Conservation (phyloP, 2,113 vertebrate genomes). For the Columba livia region DNA sequence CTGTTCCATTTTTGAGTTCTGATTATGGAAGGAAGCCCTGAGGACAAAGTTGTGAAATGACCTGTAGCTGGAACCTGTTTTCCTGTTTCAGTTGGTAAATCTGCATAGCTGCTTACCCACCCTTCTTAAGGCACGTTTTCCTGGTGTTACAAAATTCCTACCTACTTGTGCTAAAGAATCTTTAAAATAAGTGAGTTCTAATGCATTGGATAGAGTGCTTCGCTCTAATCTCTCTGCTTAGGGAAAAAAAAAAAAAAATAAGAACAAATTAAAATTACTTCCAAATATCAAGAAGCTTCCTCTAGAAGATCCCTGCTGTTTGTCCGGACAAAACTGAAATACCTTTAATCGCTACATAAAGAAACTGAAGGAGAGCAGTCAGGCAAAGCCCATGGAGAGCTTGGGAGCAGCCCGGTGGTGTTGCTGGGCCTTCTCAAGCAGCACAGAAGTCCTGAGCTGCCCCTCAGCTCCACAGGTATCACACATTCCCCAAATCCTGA, state of each 20-base stretch:
- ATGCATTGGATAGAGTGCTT: background rate
- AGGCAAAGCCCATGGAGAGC: background rate
- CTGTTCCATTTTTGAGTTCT: conserved; percentile 25
- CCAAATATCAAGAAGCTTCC: background rate
- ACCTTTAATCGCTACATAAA: background rate
- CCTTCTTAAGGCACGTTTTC: background rate
- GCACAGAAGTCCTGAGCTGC: background rate
- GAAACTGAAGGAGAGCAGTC: background rate
- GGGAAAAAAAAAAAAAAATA: background rate
- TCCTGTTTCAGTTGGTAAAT: background rate
- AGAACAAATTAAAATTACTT: background rate
- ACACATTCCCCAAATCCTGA: background rate
- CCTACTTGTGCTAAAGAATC: background rate
- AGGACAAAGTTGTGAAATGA: conserved; percentile 19
- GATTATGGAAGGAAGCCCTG: background rate
- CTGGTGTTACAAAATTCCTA: background rate
- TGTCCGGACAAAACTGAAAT: background rate
- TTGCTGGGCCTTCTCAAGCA: background rate
- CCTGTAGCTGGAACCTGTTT: background rate
- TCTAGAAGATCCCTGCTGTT: background rate
- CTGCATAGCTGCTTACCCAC: background rate
- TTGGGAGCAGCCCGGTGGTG: background rate
- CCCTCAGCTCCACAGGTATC: background rate
- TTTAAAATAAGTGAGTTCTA: background rate
- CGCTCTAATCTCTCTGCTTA: background rate